phyloP scores from a whole-genome alignment of 2,113 vertebrate genomes.

The Rattus norvegicus region DNA sequence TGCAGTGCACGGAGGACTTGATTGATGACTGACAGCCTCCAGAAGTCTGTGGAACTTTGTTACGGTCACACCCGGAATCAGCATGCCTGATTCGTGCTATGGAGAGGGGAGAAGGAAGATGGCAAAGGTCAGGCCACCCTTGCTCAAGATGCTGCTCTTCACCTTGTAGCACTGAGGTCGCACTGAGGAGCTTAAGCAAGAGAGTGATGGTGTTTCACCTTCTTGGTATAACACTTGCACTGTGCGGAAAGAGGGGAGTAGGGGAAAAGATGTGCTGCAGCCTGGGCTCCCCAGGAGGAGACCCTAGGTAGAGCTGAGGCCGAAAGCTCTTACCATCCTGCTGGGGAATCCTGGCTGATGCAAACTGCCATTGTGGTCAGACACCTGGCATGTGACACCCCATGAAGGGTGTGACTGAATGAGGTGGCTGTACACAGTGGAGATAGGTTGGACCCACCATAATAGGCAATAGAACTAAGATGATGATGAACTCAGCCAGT shows the following conservation, averaged over 20 bases:
- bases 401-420: not conserved
- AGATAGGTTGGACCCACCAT: too few relatives aligned
- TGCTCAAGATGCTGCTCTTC: not conserved
- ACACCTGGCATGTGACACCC: not conserved
- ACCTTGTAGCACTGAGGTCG: not conserved
- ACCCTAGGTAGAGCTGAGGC: not conserved
- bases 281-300: not conserved
- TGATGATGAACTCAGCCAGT: not conserved
- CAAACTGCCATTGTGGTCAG: not conserved
- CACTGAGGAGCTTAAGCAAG: not conserved
- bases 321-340: not conserved
- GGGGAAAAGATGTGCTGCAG: not conserved
- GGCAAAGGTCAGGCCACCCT: not conserved
- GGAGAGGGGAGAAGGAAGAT: not conserved
- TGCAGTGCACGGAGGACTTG: not conserved
- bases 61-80: not conserved
- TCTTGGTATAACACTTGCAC: rapidly evolving
- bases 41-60: not conserved
- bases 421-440: not conserved
- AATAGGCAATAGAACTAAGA: not conserved
- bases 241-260: not conserved
- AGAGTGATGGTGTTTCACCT: not conserved
- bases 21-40: not conserved
- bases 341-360: not conserved
- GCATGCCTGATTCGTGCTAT: not conserved